Evolutionary conservation across 2,888 invertebrate genomes (phyloP), one percentile per base, ranked within the genome.

Genomic region (Mythimna impura): DNA sequence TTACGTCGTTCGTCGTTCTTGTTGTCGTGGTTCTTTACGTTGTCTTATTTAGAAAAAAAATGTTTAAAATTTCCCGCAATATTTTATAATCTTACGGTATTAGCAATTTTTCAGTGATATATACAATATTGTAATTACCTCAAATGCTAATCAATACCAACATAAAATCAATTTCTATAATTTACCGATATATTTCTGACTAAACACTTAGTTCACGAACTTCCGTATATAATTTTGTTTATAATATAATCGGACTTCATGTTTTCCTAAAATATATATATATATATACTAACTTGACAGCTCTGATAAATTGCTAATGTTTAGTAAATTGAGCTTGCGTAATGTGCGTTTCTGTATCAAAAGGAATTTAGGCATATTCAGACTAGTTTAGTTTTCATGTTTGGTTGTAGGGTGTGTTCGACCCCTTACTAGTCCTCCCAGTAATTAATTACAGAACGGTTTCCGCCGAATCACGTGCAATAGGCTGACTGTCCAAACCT

Each of bases 381-480:
- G 76, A 61, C 74, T 65, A 70, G 71, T 81, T 75, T 36, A 47
- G 68, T 67, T 71, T 66, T 34, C 58, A 34, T 54, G 52, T 79
- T 77, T 60, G 81, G 83, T 79, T 66, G 75, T 73, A 85, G 34
- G 80, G 79, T 90, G 86, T 89, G 86, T 71, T 74, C 67, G 79
- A 83, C 60, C 74, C 88, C 83, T 86, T 82, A 84, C 64, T 47
- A 65, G 73, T 71, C 84, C 83, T 72, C 71, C 73, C 85, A 86
- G 85, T 90, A 91, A 92, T 92, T 92, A 91, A 92, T 92, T 90
- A 89, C 88, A 81, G 76, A 80, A 78, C 86, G 85, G 87, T 89
- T 92, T 90, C 86, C 88, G 91, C 89, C 86, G 86, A 91, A 88
- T 92, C 92, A 92, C 88, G 90, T 88, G 90, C 89, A 90, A 88